phyloP scores from a whole-genome alignment of 2,888 invertebrate genomes.

The Drosophila parthenogenetica region DNA sequence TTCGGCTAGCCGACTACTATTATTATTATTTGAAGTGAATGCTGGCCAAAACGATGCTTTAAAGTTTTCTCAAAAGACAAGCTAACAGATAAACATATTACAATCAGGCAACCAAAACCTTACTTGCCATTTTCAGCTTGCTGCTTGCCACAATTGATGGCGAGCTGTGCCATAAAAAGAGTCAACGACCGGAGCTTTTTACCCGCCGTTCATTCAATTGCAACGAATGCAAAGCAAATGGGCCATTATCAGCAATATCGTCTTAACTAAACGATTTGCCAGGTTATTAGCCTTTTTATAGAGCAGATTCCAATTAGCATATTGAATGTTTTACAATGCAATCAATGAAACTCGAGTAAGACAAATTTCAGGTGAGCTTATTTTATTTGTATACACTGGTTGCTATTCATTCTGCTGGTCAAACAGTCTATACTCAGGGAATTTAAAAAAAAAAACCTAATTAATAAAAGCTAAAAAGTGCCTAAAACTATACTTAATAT shows the following conservation, averaged over 20 bases:
- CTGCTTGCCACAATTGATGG: constrained; percentile 28
- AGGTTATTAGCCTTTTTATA: constrained; percentile 55
- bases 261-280: constrained; percentile 19
- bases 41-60: constrained; percentile 35
- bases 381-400: too few species aligned
- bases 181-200: constrained; percentile 46
- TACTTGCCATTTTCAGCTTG: constrained; percentile 1
- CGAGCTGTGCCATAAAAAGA: constrained; percentile 15
- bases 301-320: constrained; percentile 47
- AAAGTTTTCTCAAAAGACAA: constrained; percentile 27
- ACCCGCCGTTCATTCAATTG: constrained; percentile 29
- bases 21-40: constrained; percentile 42
- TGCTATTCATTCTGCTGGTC: too few species aligned
- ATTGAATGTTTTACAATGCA: constrained; percentile 7
- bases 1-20: too few species aligned
- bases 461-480: too few species aligned
- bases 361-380: constrained; percentile 14
- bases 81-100: constrained; percentile 19
- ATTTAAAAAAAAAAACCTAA: too few species aligned
- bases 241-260: constrained; percentile 51
- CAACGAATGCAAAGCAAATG: constrained; percentile 48
- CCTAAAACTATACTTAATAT: too few species aligned
- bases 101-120: constrained; percentile 3
- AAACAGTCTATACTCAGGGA: background rate
- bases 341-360: constrained; percentile 14